Conservation (phyloP, 2,888 invertebrate genomes). For the Parascotia fuliginaria region DNA sequence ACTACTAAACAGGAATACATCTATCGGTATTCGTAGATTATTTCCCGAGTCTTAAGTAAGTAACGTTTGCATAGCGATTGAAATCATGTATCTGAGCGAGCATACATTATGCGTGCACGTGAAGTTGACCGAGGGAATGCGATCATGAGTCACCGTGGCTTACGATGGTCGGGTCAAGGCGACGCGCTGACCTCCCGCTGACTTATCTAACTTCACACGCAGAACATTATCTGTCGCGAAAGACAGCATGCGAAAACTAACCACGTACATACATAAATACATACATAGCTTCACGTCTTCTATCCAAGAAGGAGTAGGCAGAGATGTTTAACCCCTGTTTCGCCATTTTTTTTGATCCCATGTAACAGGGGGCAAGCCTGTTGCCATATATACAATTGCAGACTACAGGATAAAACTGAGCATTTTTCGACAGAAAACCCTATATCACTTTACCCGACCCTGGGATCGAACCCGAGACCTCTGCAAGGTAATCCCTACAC, state of each 20-base stretch:
- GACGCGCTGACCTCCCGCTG: slow-evolving; percentile 19
- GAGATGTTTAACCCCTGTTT: no score
- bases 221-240: background rate
- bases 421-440: no score
- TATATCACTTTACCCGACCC: no score
- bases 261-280: background rate
- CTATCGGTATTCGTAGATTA: background rate
- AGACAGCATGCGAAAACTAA: background rate
- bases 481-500: no score
- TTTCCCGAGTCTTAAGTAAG: background rate
- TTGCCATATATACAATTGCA: no score
- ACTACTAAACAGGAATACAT: no score
- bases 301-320: no score
- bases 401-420: no score
- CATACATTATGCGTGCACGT: background rate
- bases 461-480: no score
- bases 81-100: background rate
- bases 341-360: no score
- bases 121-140: slow-evolving; percentile 13
- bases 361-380: no score
- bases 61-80: background rate
- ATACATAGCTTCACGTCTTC: no score
- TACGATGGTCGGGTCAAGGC: slow-evolving; percentile 26
- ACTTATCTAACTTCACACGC: slow-evolving; percentile 18
- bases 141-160: slow-evolving; percentile 18